phyloP scores from a whole-genome alignment of 2,888 invertebrate species.

The Flexamia atlantica region DNA sequence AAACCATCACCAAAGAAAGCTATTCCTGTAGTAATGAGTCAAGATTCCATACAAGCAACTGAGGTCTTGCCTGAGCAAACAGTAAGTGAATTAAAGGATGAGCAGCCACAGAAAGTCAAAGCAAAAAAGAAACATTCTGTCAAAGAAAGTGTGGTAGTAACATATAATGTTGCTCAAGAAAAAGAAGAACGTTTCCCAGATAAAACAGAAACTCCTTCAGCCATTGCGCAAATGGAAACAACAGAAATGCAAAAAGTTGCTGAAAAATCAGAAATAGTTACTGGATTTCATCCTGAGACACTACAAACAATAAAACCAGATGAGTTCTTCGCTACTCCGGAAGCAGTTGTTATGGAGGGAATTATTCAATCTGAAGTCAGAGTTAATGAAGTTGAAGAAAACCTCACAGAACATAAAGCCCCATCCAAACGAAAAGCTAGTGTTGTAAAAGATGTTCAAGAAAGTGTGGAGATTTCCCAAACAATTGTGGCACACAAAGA shows the following conservation, averaged over 20 bases:
- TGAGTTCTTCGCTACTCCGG: slow-evolving; percentile 70
- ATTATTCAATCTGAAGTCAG: slow-evolving; percentile 77
- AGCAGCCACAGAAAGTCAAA: slow-evolving; percentile 63
- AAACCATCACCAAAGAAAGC: slow-evolving; percentile 69
- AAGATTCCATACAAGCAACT: slow-evolving; percentile 70
- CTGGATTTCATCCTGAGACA: slow-evolving; percentile 70
- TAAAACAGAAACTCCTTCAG: slow-evolving; percentile 65
- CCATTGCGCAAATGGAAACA: slow-evolving; percentile 72
- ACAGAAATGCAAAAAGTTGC: slow-evolving; percentile 76
- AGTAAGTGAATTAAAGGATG: slow-evolving; percentile 60
- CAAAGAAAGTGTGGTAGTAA: slow-evolving; percentile 72
- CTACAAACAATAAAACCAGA: slow-evolving; percentile 66
- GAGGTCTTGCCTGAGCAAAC: slow-evolving; percentile 69
- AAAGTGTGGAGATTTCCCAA: slow-evolving; percentile 70
- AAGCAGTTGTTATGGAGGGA: slow-evolving; percentile 75
- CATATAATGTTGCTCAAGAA: slow-evolving; percentile 72
- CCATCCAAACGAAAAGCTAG: slow-evolving; percentile 70
- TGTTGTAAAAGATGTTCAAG: slow-evolving; percentile 69
- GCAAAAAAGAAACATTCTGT: slow-evolving; percentile 68
- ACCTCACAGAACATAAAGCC: slow-evolving; percentile 71
- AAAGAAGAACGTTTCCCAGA: slow-evolving; percentile 71
- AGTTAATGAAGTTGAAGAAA: slow-evolving; percentile 77
- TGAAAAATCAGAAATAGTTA: slow-evolving; percentile 74
- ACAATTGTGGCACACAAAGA: slow-evolving; percentile 71
- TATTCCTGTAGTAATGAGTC: slow-evolving; percentile 67